A percentile compares a stretch with the other conserved stretches of the same genome.
These are phyloP conservation scores for Tridacna gigas DNA, from an alignment of 2,888 invertebrate species.

Conservation along the genomic window DNA sequence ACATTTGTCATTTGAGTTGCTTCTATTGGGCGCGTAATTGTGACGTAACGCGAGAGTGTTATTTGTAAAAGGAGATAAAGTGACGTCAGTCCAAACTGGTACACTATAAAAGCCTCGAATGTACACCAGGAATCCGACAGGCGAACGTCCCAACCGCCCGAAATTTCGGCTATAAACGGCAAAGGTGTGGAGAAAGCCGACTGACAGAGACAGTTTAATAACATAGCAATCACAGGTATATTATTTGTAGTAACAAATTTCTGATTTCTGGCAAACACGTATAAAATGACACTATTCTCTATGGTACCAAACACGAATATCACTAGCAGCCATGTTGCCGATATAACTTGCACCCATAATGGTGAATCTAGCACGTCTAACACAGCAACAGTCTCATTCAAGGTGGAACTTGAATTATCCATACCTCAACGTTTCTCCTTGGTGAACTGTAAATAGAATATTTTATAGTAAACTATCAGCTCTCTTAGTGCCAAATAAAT, in stretches of 20 bases:
- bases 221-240: constrained; percentile 20
- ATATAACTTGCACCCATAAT: not conserved
- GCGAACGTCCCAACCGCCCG: constrained; percentile 19
- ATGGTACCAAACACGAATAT: constrained; percentile 11
- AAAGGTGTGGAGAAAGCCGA: constrained; percentile 6
- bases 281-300: constrained; percentile 10
- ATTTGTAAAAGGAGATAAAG: constrained; percentile 30
- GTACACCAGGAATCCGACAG: constrained; percentile 10
- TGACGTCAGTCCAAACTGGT: constrained; percentile 30
- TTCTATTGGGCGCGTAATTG: not conserved
- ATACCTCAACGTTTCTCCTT: too few species aligned
- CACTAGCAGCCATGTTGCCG: constrained; percentile 18
- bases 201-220: constrained; percentile 10
- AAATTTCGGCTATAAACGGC: constrained; percentile 33
- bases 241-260: constrained; percentile 13
- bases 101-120: constrained; percentile 29
- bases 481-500: too few species aligned
- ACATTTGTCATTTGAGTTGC: not conserved
- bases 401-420: too few species aligned
- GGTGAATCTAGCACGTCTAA: too few species aligned
- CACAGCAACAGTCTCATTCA: too few species aligned
- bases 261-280: constrained; percentile 17
- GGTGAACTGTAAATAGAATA: too few species aligned
- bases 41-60: constrained; percentile 13
- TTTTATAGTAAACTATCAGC: too few species aligned